Conservation (phyloP, 2,113 vertebrate species). For the Rhinoderma darwinii region DNA sequence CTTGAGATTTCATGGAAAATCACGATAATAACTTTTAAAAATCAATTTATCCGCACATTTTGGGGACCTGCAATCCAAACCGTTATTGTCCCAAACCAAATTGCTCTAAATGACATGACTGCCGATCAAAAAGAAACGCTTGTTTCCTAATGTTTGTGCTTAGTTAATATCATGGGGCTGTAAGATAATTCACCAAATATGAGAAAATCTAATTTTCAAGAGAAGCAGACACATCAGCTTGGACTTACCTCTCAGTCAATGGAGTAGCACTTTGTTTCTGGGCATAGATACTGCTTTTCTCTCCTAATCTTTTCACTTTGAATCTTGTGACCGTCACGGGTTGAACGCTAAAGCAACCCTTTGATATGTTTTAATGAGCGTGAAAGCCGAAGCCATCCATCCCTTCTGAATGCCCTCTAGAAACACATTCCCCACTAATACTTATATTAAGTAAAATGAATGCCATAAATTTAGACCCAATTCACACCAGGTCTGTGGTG, state of each 20-base stretch:
- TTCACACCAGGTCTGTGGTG: background rate
- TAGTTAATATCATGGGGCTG: background rate
- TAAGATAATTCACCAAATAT: background rate
- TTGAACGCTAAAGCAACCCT: slow-evolving; percentile 38
- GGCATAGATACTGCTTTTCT: slow-evolving; percentile 1
- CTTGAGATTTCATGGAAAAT: background rate
- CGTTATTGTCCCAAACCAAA: background rate
- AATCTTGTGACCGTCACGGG: slow-evolving; percentile 52
- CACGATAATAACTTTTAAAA: background rate
- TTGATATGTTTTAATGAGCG: slow-evolving; percentile 52
- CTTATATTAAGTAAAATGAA: background rate
- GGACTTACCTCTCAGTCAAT: slow-evolving; percentile 32
- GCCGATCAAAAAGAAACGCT: background rate
- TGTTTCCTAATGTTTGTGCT: background rate
- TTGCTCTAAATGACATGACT: background rate
- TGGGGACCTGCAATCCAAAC: background rate
- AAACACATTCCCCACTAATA: background rate
- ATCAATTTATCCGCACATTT: slow-evolving; percentile 4
- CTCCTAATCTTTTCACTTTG: slow-evolving; percentile 43
- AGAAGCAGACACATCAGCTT: background rate
- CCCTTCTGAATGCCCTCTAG: slow-evolving; percentile 10
- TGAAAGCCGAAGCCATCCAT: slow-evolving; percentile 16
- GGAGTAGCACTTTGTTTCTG: slow-evolving; percentile 7
- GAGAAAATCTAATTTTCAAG: background rate
- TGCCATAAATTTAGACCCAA: background rate